A percentile compares a stretch with the other conserved stretches of the same genome.
Evolutionary conservation across 2,113 vertebrate genomes (phyloP).

Genomic region (Donacobius atricapilla): DNA sequence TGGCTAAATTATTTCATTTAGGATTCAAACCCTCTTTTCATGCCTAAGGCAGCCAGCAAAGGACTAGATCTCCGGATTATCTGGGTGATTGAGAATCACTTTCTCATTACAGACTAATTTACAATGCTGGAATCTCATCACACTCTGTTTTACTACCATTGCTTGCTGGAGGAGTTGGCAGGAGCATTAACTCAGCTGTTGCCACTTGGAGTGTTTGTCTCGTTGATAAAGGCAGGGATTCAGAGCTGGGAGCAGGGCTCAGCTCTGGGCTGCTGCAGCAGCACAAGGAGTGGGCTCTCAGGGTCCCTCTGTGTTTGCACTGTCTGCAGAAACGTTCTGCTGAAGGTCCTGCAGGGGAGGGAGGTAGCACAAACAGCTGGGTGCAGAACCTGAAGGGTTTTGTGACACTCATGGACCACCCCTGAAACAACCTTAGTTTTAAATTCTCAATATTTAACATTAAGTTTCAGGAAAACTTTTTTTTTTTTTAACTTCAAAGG

Average conservation of each 20-base stretch:
- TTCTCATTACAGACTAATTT: slow-evolving; percentile 42
- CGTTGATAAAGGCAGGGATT: neutral
- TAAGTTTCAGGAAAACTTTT: neutral
- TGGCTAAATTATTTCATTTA: neutral
- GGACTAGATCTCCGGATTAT: neutral
- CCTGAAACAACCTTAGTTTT: neutral
- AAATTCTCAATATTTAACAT: neutral
- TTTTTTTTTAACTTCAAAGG: neutral
- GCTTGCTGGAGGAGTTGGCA: slow-evolving; percentile 10
- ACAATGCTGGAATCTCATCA: neutral
- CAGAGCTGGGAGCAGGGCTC: neutral
- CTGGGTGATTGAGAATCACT: neutral
- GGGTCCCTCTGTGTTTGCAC: neutral
- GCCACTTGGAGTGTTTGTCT: neutral
- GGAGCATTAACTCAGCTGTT: neutral
- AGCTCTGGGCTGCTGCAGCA: neutral
- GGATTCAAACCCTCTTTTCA: neutral
- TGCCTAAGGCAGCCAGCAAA: neutral
- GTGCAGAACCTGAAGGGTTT: neutral
- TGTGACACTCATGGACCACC: neutral
- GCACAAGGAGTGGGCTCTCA: neutral
- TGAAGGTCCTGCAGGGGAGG: neutral
- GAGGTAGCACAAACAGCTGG: neutral
- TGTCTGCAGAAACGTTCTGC: accelerated
- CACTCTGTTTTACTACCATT: neutral